These are phyloP conservation scores for Anticlea derivata DNA, from an alignment of 2,888 invertebrate genomes.

Conservation along the genomic window DNA sequence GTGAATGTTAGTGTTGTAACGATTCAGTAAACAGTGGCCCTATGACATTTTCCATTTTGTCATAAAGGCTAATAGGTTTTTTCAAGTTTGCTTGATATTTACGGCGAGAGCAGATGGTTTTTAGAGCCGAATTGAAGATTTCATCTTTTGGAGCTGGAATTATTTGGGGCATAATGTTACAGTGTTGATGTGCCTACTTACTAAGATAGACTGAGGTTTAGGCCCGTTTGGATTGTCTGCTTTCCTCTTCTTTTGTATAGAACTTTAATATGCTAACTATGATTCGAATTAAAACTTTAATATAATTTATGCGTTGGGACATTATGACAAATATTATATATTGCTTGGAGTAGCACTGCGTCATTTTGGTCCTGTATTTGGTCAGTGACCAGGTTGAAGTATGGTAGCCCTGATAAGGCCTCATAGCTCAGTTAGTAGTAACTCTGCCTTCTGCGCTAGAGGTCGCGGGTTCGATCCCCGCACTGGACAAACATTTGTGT, in stretches of 20 bases:
- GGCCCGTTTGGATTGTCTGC: background rate
- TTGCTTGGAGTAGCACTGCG: too few relatives aligned
- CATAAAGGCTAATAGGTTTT: conserved; percentile 38
- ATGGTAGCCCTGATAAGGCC: too few relatives aligned
- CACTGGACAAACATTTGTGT: too few relatives aligned
- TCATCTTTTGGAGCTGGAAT: conserved; percentile 27
- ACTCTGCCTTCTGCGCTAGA: too few relatives aligned
- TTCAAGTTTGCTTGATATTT: conserved; percentile 38
- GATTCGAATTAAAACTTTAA: too few relatives aligned
- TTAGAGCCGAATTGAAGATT: conserved; percentile 35
- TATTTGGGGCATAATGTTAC: conserved; percentile 25
- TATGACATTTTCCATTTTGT: conserved; percentile 32
- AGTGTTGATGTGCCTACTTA: conserved; percentile 8
- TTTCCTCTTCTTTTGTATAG: background rate
- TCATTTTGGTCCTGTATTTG: too few relatives aligned
- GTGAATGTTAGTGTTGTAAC: background rate
- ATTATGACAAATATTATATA: too few relatives aligned
- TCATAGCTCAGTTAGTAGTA: too few relatives aligned
- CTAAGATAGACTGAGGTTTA: background rate
- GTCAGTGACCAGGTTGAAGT: too few relatives aligned
- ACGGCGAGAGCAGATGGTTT: conserved; percentile 36
- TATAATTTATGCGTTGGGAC: too few relatives aligned
- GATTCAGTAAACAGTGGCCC: conserved; percentile 5
- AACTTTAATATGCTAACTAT: too few relatives aligned
- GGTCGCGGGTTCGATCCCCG: too few relatives aligned